These are phyloP conservation scores for Carlito syrichta DNA, from an alignment of 2,113 vertebrate genomes.

Conservation along the genomic window DNA sequence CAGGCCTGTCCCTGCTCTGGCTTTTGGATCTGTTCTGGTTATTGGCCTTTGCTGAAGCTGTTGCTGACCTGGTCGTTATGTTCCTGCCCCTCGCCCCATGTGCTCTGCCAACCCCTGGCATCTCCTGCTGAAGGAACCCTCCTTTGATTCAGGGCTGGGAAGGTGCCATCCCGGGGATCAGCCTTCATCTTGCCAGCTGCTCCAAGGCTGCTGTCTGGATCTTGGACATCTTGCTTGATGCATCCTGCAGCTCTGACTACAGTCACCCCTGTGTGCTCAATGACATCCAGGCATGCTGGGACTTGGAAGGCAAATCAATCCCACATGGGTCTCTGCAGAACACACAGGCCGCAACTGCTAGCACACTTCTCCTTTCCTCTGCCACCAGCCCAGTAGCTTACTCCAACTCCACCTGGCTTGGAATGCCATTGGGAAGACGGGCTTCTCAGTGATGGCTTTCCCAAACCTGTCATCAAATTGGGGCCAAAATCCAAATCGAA, in stretches of 20 bases:
- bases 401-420: neutral
- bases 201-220: neutral
- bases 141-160: neutral
- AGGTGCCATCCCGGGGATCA: neutral
- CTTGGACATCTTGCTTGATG: rapidly evolving
- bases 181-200: neutral
- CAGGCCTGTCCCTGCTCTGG: neutral
- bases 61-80: too few species aligned
- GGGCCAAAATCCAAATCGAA: neutral
- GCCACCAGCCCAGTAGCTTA: too few species aligned
- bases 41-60: neutral
- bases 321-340: neutral
- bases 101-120: rapidly evolving
- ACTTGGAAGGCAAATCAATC: neutral
- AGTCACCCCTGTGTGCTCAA: rapidly evolving
- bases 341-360: neutral
- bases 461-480: rapidly evolving
- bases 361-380: neutral
- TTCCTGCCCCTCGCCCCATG: rapidly evolving
- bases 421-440: rapidly evolving
- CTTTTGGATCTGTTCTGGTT: neutral
- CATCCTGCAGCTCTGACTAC: rapidly evolving
- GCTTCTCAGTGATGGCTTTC: neutral
- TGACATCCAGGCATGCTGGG: rapidly evolving
- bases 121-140: neutral